Conservation (phyloP, 2,797 vertebrate genomes). For the Pseudomugil tenellus region DNA sequence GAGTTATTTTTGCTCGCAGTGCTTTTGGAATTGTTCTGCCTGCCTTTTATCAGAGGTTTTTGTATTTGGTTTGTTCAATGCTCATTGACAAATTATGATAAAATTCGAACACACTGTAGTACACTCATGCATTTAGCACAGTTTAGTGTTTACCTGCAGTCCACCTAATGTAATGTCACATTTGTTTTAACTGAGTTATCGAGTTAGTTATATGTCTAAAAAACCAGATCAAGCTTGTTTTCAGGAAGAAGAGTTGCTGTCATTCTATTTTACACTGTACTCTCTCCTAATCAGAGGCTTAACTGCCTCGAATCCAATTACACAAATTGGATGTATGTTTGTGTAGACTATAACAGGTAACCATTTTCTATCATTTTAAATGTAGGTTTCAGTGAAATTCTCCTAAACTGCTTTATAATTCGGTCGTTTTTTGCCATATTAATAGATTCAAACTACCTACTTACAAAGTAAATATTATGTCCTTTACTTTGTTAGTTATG, state of each 20-base stretch:
- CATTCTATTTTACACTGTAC: constrained; percentile 68
- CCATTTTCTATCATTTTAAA: constrained; percentile 56
- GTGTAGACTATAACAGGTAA: constrained; percentile 61
- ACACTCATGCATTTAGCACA: not conserved
- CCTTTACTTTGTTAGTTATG: constrained; percentile 10
- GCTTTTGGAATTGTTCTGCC: not conserved
- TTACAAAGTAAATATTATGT: not conserved
- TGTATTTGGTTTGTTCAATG: constrained; percentile 1
- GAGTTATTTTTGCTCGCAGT: constrained; percentile 21
- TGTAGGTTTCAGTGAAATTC: constrained; percentile 8
- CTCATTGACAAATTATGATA: not conserved
- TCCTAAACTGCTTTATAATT: constrained; percentile 8
- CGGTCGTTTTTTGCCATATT: constrained; percentile 14
- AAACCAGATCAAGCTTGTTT: constrained; percentile 25
- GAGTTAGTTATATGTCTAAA: constrained; percentile 10
- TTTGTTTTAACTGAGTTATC: constrained; percentile 1
- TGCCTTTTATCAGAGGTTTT: not conserved
- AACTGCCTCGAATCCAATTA: constrained; percentile 75
- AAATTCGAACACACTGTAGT: not conserved
- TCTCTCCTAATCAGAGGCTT: constrained; percentile 75
- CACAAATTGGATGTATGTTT: constrained; percentile 73
- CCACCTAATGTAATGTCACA: not conserved
- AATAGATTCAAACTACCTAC: not conserved
- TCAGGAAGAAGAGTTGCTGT: constrained; percentile 38
- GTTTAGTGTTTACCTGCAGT: not conserved